These are phyloP conservation scores for Pseudococcus viburni DNA, from an alignment of 2,888 invertebrate species.

Conservation along the genomic window DNA sequence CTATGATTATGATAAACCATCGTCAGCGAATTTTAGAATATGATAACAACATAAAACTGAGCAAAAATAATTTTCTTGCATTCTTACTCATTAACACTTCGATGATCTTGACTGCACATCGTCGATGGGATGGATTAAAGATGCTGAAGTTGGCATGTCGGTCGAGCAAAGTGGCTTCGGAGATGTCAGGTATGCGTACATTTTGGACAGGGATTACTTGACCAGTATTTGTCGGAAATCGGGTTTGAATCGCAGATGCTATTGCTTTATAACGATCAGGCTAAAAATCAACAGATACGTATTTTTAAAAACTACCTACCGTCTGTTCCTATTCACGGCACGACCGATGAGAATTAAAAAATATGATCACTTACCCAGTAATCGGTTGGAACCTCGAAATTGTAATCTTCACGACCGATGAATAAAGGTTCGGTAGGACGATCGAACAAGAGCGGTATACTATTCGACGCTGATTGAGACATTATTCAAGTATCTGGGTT, in stretches of 20 bases:
- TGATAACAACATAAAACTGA: no score
- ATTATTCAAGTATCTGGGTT: not conserved
- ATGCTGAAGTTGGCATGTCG: conserved; percentile 81
- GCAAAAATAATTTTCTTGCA: no score
- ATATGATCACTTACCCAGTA: conserved; percentile 74
- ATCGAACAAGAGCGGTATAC: conserved; percentile 79
- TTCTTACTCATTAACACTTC: conserved; percentile 78
- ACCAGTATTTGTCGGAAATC: conserved; percentile 73
- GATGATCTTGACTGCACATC: conserved; percentile 80
- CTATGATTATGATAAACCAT: conserved; percentile 72
- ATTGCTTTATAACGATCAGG: conserved; percentile 76
- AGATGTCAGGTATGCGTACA: conserved; percentile 78
- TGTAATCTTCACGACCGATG: conserved; percentile 77
- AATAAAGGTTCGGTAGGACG: conserved; percentile 84
- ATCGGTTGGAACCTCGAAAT: conserved; percentile 78
- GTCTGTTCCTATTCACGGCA: not conserved
- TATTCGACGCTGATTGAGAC: conserved; percentile 42
- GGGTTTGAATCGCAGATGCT: conserved; percentile 75
- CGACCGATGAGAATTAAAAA: not conserved
- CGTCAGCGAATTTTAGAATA: no score
- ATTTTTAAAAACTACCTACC: not conserved
- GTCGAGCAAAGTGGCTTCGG: conserved; percentile 76
- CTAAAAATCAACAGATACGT: conserved; percentile 69
- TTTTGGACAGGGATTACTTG: conserved; percentile 73
- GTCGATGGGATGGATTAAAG: conserved; percentile 81